Base-by-base conservation (phyloP, 1,140 invertebrate species). In the Drosophila ambigua region DNA sequence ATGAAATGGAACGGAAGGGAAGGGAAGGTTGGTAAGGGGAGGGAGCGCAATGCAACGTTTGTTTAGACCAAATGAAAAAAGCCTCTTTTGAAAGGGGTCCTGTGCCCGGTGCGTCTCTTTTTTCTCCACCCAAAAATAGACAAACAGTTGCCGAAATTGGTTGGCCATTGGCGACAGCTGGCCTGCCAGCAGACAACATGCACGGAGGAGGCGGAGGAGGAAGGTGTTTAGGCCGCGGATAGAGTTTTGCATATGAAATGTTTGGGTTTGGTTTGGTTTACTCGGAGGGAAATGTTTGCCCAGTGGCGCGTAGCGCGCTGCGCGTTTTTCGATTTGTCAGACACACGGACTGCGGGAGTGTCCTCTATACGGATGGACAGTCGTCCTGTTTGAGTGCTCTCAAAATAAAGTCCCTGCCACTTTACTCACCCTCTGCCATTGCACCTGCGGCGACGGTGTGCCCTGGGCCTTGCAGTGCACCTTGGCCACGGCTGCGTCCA, bases 391-490 rank as follows among this genome's bases (percentile, higher is more conserved):
- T 6, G 11, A 41, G 51, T 60, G 63, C 53, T 54, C 57, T 68
- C 48, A 35, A 69, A 79, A 74, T 63, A 45, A 60, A 74, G 48
- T 52, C 46, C 28, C 41, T 28, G 26, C 26, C 31, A 35, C 35
- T 1, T 13, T 24, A 92, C 92, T 92, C 71, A 94, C 94, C 92
- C 96, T 95, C 58, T 95, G 94, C 97, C 98, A 99, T 74, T 94
- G 95, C 5, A 98, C 95, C 16, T 92, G 93, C 0, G 97, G 97
- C 4, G 94, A 93, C 0, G 95, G 94, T 3, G 95, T 94, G 0
- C 97, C 97, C 76, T 98, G 96, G 0, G 97, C 97, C 90, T 96
- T 97, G 91, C 98, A 99, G 55, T 97, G 96, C 48, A 98, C 95
- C 93, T 96, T 97, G 2, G 95, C 94, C 1, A 95, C 93, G 0